Evolutionary conservation across 1,140 invertebrate species (phyloP), one percentile per base, ranked within the genome.

Genomic region (Panulirus ornatus): DNA sequence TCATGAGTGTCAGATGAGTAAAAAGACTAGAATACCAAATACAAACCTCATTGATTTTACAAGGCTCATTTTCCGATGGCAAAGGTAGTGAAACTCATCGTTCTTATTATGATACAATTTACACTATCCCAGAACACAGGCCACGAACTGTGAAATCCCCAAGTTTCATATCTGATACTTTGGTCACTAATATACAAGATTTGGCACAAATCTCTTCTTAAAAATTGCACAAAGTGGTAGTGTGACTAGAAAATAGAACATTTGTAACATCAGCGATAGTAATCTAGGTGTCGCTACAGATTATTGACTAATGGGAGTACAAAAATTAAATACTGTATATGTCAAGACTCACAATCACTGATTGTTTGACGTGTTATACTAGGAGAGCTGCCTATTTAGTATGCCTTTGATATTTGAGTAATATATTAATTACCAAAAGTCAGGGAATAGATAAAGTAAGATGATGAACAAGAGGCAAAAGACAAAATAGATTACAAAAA

Each of bases 161-260:
- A 44, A 5, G 22, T 34, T 38, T 40, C 73, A 27, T 42, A 78
- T 44, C n/a, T 30, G 44, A 38, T 40, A 75, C 42, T 22, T 36
- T 38, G 19, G 36, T 40, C 71, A 38, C 36, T 75, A 42, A 42
- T 78, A 44, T 44, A 47, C 27, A 82, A 82, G 79, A 82, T 82
- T 82, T 82, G 79, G 79, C 79, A 82, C 79, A 82, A 82, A 63
- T 44, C 42, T 84, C 38, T 84, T 73, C 36, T 42, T 70, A 84
- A 73, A 84, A 84, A 84, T 84, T 84, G 83, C 83, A 84, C 83
- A 71, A 71, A 81, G 58, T 84, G 83, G 42, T 30, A 84, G 58
- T 71, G 42, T 84, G 83, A 84, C 83, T 84, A 84, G 83, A 84
- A 84, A 84, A 84, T 84, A 84, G 63, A 84, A 84, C 83, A 84